Conservation (phyloP, 2,888 invertebrate species). For the Andricus quercusramuli region DNA sequence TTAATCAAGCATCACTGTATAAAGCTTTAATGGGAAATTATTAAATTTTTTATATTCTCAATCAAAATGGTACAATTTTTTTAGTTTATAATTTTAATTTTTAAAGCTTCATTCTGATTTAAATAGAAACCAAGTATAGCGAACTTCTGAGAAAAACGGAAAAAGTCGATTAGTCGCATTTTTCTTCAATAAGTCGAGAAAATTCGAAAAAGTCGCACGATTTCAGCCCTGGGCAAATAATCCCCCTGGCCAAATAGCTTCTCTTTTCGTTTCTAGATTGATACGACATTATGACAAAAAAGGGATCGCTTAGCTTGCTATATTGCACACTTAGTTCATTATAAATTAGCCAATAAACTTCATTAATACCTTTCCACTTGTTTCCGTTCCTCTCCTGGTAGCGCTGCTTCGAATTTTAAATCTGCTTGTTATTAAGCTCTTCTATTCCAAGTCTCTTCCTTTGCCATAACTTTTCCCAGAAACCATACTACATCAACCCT, state of each 20-base stretch:
- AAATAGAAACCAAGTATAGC: too few species aligned
- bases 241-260: not conserved
- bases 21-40: too few species aligned
- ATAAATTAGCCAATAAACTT: slow-evolving; percentile 65
- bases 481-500: not conserved
- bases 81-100: too few species aligned
- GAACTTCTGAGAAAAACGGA: too few species aligned
- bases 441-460: slow-evolving; percentile 31
- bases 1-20: too few species aligned
- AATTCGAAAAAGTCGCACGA: too few species aligned
- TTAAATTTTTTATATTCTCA: too few species aligned
- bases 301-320: slow-evolving; percentile 58
- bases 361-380: slow-evolving; percentile 18
- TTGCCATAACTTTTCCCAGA: slow-evolving; percentile 36
- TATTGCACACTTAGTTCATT: slow-evolving; percentile 62
- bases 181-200: too few species aligned
- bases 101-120: too few species aligned
- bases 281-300: slow-evolving; percentile 28
- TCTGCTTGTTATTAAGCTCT: not conserved
- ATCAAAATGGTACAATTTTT: too few species aligned
- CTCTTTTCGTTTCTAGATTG: not conserved
- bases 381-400: not conserved
- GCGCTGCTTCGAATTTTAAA: slow-evolving; percentile 18
- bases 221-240: not conserved
- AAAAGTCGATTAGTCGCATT: too few species aligned